Percentiles rank a stretch among this genome's conserved stretches.
Evolutionary conservation across 2,888 invertebrate species (phyloP).

Genomic region (Cheilosia soror): DNA sequence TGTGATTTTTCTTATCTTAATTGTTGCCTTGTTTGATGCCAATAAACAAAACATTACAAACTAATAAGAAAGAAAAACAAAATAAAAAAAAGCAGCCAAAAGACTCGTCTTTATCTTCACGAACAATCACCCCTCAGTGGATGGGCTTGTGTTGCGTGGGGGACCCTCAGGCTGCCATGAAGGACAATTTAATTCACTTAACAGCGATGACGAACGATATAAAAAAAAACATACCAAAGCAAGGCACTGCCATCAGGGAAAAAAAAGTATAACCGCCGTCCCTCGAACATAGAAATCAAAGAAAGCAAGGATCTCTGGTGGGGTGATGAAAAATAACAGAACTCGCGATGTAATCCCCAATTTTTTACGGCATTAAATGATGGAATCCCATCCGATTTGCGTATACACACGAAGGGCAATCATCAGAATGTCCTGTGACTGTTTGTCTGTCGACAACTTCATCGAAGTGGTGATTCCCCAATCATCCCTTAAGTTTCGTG

Average conservation of each 20-base stretch:
- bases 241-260: constrained; percentile 28
- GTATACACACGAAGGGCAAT: constrained; percentile 62
- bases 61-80: constrained; percentile 65
- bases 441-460: constrained; percentile 66
- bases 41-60: constrained; percentile 71
- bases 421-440: constrained; percentile 69
- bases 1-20: constrained; percentile 68
- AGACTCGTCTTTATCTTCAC: constrained; percentile 37
- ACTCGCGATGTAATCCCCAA: constrained; percentile 75
- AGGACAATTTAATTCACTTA: constrained; percentile 75
- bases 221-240: constrained; percentile 39
- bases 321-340: constrained; percentile 56
- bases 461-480: constrained; percentile 66
- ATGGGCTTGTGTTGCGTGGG: background rate
- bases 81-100: constrained; percentile 21
- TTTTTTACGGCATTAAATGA: constrained; percentile 75
- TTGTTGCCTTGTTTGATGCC: constrained; percentile 63
- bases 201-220: constrained; percentile 73
- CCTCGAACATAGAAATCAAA: constrained; percentile 54
- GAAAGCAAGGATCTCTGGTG: constrained; percentile 37
- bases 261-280: constrained; percentile 33
- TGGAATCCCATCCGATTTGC: constrained; percentile 75
- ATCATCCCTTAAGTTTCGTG: constrained; percentile 66
- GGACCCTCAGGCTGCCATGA: constrained; percentile 43
- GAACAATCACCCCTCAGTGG: constrained; percentile 60